A percentile compares a stretch with the other conserved stretches of the same genome.
These are phyloP conservation scores for Thalassoma bifasciatum DNA, from an alignment of 2,113 vertebrate species.

Conservation along the genomic window DNA sequence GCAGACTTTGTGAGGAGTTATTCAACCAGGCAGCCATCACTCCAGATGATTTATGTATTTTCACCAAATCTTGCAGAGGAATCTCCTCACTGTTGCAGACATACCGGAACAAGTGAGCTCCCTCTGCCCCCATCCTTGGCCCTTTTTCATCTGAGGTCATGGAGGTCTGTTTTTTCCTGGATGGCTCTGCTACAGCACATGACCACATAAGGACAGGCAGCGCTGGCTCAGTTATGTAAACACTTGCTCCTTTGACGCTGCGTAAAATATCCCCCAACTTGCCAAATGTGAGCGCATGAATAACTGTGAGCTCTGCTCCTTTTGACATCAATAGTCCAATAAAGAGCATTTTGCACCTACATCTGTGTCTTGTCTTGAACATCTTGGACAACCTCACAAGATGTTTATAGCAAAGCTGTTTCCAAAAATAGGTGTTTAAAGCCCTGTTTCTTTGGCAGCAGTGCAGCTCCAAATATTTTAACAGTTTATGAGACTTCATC, in stretches of 20 bases:
- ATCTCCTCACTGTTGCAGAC: constrained; percentile 21
- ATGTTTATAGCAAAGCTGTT: constrained; percentile 27
- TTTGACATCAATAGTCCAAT: constrained; percentile 38
- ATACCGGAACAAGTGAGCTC: constrained; percentile 29
- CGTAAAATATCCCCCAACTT: constrained; percentile 46
- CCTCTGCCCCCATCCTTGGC: constrained; percentile 56
- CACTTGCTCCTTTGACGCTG: constrained; percentile 64
- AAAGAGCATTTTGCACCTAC: neutral
- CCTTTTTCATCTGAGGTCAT: constrained; percentile 57
- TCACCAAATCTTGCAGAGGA: constrained; percentile 16
- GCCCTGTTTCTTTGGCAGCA: constrained; percentile 8
- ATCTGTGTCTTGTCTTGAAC: constrained; percentile 50
- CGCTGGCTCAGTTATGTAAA: constrained; percentile 77
- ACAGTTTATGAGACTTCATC: neutral
- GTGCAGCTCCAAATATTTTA: constrained; percentile 27
- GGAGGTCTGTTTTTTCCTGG: constrained; percentile 70
- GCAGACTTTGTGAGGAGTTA: constrained; percentile 28
- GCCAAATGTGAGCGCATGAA: constrained; percentile 30
- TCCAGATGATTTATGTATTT: constrained; percentile 22
- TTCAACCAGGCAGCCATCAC: constrained; percentile 30
- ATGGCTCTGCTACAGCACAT: constrained; percentile 70
- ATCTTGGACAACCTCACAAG: constrained; percentile 42
- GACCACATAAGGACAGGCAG: constrained; percentile 85
- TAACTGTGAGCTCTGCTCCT: constrained; percentile 23
- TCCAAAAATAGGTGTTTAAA: constrained; percentile 45